Evolutionary conservation across 2,797 vertebrate species (phyloP).

Genomic region (Eulemur coronatus): DNA sequence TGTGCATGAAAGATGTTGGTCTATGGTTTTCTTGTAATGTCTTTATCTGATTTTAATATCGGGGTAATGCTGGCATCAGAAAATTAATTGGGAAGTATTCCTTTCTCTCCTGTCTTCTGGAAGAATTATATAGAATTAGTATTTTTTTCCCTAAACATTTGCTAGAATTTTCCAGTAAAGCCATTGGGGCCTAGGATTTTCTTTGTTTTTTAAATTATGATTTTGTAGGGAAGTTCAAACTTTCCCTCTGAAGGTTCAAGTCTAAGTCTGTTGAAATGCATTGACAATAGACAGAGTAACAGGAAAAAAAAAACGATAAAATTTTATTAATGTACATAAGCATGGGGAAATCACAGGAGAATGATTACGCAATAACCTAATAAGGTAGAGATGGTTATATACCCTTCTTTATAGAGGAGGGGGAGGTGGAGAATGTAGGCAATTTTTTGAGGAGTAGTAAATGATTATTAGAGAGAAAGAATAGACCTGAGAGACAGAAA

Average conservation of each 20-base stretch:
- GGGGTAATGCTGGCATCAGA: neutral
- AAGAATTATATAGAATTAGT: neutral
- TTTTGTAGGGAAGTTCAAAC: neutral
- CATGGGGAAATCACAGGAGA: neutral
- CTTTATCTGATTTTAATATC: neutral
- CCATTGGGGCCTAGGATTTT: neutral
- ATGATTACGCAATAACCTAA: no score
- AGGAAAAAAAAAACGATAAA: neutral
- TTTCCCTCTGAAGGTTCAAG: neutral
- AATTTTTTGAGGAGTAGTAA: neutral
- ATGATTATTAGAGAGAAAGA: neutral
- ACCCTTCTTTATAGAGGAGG: neutral
- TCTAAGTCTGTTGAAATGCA: neutral
- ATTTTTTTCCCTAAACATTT: neutral
- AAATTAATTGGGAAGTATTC: neutral
- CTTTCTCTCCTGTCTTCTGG: neutral
- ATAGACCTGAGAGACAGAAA: neutral
- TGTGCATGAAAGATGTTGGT: neutral
- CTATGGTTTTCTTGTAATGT: neutral
- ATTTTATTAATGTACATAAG: neutral
- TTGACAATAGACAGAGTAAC: neutral
- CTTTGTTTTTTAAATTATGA: neutral
- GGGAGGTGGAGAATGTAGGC: neutral
- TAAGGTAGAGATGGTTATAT: no score
- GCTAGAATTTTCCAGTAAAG: neutral